phyloP scores from a whole-genome alignment of 2,113 vertebrate species.

The Oryzias woworae region DNA sequence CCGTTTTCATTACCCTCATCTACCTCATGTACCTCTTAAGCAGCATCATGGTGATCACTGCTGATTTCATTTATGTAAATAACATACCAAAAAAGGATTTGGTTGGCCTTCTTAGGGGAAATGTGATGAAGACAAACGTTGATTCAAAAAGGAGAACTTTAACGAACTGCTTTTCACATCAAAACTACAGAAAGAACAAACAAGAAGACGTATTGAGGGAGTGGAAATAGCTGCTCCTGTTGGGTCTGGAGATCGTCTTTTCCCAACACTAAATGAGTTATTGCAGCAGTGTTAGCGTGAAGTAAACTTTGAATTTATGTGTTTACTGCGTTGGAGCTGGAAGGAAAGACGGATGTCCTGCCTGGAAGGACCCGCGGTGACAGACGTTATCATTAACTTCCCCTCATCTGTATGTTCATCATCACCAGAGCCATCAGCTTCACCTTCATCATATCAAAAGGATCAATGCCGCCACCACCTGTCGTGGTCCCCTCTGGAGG shows the following conservation, averaged over 20 bases:
- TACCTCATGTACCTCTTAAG: slow-evolving; percentile 33
- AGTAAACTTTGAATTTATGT: slow-evolving; percentile 37
- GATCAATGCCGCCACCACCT: slow-evolving; percentile 32
- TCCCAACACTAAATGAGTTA: slow-evolving; percentile 38
- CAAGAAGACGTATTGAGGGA: background rate
- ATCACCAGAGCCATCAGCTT: slow-evolving; percentile 11
- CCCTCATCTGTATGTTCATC: slow-evolving; percentile 32
- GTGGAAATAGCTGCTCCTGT: too few species aligned
- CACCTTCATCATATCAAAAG: slow-evolving; percentile 23
- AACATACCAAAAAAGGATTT: background rate
- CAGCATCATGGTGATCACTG: slow-evolving; percentile 13
- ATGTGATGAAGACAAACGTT: slow-evolving; percentile 5
- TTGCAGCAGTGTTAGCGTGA: slow-evolving; percentile 19
- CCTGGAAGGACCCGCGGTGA: slow-evolving; percentile 6
- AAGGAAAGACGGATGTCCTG: slow-evolving; percentile 16
- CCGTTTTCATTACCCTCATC: slow-evolving; percentile 40
- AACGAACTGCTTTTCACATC: background rate
- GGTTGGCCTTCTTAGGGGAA: background rate
- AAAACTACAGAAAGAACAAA: slow-evolving; percentile 22
- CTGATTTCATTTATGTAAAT: slow-evolving; percentile 43
- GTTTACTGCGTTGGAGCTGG: slow-evolving; percentile 20
- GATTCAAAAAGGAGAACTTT: background rate
- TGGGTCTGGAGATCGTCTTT: background rate
- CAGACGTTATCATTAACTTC: slow-evolving; percentile 16
- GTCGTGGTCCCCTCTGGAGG: slow-evolving; percentile 29